These are phyloP conservation scores for Drosophila arawakana DNA, from an alignment of 1,140 invertebrate species.

Conservation along the genomic window DNA sequence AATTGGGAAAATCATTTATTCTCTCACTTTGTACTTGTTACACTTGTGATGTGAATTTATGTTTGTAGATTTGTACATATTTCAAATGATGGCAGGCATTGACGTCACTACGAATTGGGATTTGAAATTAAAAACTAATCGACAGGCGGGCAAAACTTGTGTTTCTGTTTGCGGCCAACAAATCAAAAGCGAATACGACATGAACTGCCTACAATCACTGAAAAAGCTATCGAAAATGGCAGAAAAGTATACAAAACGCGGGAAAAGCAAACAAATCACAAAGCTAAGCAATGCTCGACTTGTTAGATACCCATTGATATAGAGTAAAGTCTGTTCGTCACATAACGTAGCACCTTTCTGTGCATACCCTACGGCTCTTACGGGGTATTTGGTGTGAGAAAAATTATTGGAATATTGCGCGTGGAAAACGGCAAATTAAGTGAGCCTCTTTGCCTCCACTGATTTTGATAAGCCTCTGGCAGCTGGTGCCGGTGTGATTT, in stretches of 20 bases:
- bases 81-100: constrained; percentile 50
- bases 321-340: no score
- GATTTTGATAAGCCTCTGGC: constrained; percentile 8
- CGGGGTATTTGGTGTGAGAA: no score
- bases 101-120: constrained; percentile 56
- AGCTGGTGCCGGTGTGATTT: constrained; percentile 23
- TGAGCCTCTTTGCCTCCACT: background rate
- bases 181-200: constrained; percentile 49
- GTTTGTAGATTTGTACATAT: constrained; percentile 11
- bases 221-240: constrained; percentile 1
- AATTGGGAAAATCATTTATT: constrained; percentile 70
- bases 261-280: constrained; percentile 1
- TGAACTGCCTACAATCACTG: constrained; percentile 23
- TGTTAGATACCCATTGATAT: constrained; percentile 2
- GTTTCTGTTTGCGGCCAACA: constrained; percentile 37
- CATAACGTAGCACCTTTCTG: no score
- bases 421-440: no score
- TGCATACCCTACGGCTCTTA: no score
- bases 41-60: constrained; percentile 9
- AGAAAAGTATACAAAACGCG: constrained; percentile 17
- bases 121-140: constrained; percentile 78
- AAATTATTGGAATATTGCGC: no score
- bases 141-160: constrained; percentile 46
- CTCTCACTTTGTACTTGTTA: constrained; percentile 44
- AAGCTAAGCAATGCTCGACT: background rate